phyloP scores from a whole-genome alignment of 2,797 vertebrate genomes.

The Tarsius wallacei region DNA sequence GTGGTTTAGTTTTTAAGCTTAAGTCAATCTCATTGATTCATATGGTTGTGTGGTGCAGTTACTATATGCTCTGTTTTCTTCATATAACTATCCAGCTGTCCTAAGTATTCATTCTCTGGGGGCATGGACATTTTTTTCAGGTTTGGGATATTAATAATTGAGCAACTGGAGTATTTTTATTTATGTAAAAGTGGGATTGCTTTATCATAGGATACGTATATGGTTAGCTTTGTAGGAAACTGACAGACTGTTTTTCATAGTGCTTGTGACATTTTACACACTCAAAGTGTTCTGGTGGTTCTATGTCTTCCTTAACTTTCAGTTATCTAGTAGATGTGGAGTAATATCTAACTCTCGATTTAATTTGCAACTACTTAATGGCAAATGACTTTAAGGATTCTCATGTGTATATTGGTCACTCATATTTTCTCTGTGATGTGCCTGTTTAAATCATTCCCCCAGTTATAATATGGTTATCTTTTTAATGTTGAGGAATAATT shows the following conservation, averaged over 20 bases:
- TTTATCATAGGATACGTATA: fast-evolving
- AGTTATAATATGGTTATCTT: not conserved
- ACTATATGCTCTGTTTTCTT: no score
- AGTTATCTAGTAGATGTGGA: not conserved
- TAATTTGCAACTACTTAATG: not conserved
- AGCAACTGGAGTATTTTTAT: not conserved
- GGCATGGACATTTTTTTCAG: not conserved
- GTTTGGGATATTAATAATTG: not conserved
- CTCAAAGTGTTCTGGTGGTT: not conserved
- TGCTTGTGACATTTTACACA: not conserved
- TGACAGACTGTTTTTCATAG: not conserved
- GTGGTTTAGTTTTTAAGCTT: no score
- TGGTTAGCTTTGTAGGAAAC: not conserved
- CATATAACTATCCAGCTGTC: no score
- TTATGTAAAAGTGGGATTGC: not conserved
- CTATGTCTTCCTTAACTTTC: not conserved
- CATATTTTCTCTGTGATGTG: not conserved
- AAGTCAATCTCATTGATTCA: no score
- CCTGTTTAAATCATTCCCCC: not conserved
- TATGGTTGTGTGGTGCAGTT: no score
- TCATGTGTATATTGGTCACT: not conserved
- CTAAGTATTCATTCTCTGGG: not conserved
- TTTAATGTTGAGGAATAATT: not conserved
- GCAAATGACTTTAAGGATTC: not conserved
- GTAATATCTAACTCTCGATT: not conserved